phyloP scores from a whole-genome alignment of 2,888 invertebrate genomes.

The Volucella zonaria region DNA sequence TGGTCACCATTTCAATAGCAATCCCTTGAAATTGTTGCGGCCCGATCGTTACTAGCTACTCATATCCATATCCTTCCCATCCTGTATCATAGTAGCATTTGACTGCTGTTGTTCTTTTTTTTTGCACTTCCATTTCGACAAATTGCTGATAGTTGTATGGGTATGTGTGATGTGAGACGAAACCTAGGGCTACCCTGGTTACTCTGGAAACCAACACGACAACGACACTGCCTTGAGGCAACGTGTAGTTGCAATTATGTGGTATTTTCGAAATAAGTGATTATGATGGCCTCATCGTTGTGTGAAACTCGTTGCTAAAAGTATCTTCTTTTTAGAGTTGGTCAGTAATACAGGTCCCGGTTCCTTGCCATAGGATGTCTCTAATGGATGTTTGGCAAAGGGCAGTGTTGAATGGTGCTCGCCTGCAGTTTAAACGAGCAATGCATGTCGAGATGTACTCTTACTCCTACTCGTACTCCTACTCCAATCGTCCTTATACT shows the following conservation, averaged over 20 bases:
- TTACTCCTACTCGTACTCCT: neutral
- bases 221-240: slow-evolving; percentile 27
- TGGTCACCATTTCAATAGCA: slow-evolving; percentile 34
- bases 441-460: slow-evolving; percentile 17
- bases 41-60: neutral
- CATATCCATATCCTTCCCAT: too few relatives aligned
- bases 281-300: slow-evolving; percentile 63
- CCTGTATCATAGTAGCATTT: slow-evolving; percentile 4
- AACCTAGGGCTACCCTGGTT: neutral
- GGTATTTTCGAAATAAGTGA: slow-evolving; percentile 68
- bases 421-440: slow-evolving; percentile 30
- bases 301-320: slow-evolving; percentile 33
- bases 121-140: neutral
- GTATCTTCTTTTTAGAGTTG: slow-evolving; percentile 33
- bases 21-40: slow-evolving; percentile 6
- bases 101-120: neutral
- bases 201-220: slow-evolving; percentile 36
- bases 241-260: slow-evolving; percentile 69
- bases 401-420: slow-evolving; percentile 48
- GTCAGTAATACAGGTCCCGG: neutral
- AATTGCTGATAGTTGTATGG: neutral
- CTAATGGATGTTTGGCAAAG: slow-evolving; percentile 55
- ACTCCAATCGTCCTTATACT: too few relatives aligned
- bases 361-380: slow-evolving; percentile 30
- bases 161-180: slow-evolving; percentile 1